phyloP scores from a whole-genome alignment of 2,797 vertebrate genomes.

The Melanotaenia boesemani region DNA sequence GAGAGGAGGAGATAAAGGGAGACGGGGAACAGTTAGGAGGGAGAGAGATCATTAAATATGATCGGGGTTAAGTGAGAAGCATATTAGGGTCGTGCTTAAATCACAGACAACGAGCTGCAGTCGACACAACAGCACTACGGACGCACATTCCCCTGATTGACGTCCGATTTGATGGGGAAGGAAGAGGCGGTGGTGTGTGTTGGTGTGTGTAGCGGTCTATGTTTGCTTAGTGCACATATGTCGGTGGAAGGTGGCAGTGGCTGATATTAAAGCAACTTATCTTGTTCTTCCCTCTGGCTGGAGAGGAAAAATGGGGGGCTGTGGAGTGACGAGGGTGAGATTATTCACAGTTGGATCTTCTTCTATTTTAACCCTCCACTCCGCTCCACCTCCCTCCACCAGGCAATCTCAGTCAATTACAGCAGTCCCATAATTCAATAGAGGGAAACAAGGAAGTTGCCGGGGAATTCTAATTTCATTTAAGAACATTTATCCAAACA shows the following conservation, averaged over 20 bases:
- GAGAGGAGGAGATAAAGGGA: conserved; percentile 7
- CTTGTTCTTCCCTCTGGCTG: conserved; percentile 69
- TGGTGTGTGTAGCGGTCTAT: neutral
- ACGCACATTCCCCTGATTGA: conserved; percentile 68
- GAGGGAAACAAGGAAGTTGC: conserved; percentile 78
- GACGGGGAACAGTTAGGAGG: conserved; percentile 25
- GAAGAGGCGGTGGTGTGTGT: conserved; percentile 27
- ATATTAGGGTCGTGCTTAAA: conserved; percentile 72
- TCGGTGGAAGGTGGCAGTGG: conserved; percentile 28
- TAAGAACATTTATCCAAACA: conserved; percentile 80
- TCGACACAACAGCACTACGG: conserved; percentile 56
- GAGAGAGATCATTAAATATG: conserved; percentile 73
- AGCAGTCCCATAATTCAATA: conserved; percentile 74
- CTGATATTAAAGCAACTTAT: conserved; percentile 78
- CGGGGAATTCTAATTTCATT: conserved; percentile 80
- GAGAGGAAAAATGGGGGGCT: conserved; percentile 24
- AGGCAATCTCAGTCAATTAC: conserved; percentile 82
- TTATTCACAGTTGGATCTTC: conserved; percentile 30
- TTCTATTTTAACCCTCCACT: neutral
- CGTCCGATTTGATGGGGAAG: conserved; percentile 48
- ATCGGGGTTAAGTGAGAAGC: conserved; percentile 78
- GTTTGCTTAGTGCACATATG: conserved; percentile 54
- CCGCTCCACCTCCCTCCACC: conserved; percentile 6
- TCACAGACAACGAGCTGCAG: conserved; percentile 72
- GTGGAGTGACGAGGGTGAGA: conserved; percentile 19